Percentiles rank a stretch among this genome's conserved stretches.
Evolutionary conservation across 2,113 vertebrate species (phyloP).

Genomic region (Chamaetylas fuelleborni): DNA sequence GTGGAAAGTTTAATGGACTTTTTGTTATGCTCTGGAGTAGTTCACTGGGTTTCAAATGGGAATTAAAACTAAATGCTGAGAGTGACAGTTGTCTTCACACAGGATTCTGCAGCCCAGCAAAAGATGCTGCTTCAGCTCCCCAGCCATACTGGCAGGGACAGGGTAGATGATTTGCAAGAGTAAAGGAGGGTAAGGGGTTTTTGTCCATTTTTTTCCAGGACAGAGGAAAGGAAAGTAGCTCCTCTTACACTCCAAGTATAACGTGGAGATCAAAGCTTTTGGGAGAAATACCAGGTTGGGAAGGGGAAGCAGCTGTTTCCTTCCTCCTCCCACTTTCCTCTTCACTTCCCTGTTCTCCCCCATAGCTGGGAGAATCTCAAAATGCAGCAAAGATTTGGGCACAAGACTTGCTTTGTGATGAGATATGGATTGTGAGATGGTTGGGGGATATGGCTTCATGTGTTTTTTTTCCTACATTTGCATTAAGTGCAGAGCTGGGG

Average conservation of each 20-base stretch:
- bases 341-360: background rate
- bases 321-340: background rate
- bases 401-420: background rate
- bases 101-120: background rate
- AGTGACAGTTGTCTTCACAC: background rate
- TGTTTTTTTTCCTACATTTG: background rate
- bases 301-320: background rate
- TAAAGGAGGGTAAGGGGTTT: background rate
- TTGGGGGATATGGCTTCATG: background rate
- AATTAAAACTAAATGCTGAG: background rate
- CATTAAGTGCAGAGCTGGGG: background rate
- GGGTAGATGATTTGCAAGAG: background rate
- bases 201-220: background rate
- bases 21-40: background rate
- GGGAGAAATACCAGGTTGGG: background rate
- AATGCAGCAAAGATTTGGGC: background rate
- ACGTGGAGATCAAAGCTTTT: background rate
- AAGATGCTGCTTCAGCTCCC: background rate
- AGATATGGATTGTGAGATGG: background rate
- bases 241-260: fast-evolving
- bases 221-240: background rate
- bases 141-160: background rate
- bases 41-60: background rate
- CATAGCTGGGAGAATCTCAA: background rate
- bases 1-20: background rate